Evolutionary conservation across 2,113 vertebrate species (phyloP), one percentile per base, ranked within the genome.

Genomic region (Heterocephalus glaber): DNA sequence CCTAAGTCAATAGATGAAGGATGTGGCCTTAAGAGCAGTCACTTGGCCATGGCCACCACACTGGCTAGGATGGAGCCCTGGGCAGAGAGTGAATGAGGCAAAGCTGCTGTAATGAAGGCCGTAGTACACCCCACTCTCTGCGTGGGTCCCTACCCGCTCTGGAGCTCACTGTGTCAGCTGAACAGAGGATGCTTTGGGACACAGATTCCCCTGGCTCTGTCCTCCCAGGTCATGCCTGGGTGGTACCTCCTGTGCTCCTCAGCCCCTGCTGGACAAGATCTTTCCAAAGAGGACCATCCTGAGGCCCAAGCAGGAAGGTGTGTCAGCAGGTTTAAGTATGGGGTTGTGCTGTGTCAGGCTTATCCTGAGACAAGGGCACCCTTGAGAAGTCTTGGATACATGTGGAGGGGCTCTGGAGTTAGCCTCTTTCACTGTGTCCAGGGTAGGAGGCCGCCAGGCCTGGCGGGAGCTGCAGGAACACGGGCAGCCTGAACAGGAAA

Each of bases 401-500:
- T 2, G 0, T 41, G 30, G 22, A 16, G 52, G 35, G 30, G 14
- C 56, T 22, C 38, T 12, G 47, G n/a, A 49, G 77, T 58, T 9
- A 6, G 2, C n/a, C 3, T 58, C 70, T 65, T 24, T 24, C 30
- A 8, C 70, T 6, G 14, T 52, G 79, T 91, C 33, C 22, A 76
- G 91, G 81, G 6, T 49, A 56, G 28, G 33, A 65, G 87, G 38
- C 65, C 38, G 38, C 72, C 47, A 41, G 56, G 79, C 52, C 20
- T 3, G 0, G 93, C 0, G 1, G 65, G 80, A 85, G 83, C 19
- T 12, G 20, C 47, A 3, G 60, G 56, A 38, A 66, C 4, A 3
- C 4, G n/a, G 58, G 86, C 56, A 88, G 66, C 72, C 94, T n/a
- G 80, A 49, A 61, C 95, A 95, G 96, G 95, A 97, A 95, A 86